Conservation (phyloP, 2,113 vertebrate species). For the Coturnix japonica region DNA sequence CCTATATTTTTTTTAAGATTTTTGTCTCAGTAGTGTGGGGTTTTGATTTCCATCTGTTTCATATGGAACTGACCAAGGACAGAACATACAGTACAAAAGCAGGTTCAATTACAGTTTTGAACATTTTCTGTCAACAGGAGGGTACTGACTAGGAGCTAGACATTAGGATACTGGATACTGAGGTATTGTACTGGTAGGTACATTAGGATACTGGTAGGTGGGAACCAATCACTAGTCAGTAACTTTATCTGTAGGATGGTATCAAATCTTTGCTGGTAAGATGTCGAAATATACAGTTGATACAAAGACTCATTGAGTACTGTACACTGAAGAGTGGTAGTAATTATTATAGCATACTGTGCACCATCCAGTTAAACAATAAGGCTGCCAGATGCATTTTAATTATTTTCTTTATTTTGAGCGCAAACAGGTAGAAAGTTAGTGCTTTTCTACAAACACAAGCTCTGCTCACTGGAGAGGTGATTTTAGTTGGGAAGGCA, state of each 20-base stretch:
- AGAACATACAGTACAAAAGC: not conserved
- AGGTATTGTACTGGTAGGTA: not conserved
- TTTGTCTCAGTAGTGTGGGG: not conserved
- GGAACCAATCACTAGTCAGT: not conserved
- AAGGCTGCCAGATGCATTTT: not conserved
- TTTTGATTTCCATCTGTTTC: not conserved
- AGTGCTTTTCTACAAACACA: not conserved
- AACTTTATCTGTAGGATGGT: not conserved
- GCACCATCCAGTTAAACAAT: not conserved
- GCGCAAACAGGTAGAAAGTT: not conserved
- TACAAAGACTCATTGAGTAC: not conserved
- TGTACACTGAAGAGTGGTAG: not conserved
- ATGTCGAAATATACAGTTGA: not conserved
- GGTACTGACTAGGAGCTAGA: not conserved
- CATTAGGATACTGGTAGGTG: not conserved
- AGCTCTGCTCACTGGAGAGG: not conserved
- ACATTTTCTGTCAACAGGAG: not conserved
- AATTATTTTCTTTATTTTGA: not conserved
- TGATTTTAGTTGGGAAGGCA: not conserved
- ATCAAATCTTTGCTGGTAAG: not conserved
- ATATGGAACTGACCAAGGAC: not conserved
- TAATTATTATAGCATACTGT: not conserved
- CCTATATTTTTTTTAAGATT: not conserved
- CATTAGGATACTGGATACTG: not conserved
- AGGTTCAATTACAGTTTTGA: not conserved